Evolutionary conservation across 2,113 vertebrate genomes (phyloP), one percentile per base, ranked within the genome.

Genomic region (Pogonocichla stellata): DNA sequence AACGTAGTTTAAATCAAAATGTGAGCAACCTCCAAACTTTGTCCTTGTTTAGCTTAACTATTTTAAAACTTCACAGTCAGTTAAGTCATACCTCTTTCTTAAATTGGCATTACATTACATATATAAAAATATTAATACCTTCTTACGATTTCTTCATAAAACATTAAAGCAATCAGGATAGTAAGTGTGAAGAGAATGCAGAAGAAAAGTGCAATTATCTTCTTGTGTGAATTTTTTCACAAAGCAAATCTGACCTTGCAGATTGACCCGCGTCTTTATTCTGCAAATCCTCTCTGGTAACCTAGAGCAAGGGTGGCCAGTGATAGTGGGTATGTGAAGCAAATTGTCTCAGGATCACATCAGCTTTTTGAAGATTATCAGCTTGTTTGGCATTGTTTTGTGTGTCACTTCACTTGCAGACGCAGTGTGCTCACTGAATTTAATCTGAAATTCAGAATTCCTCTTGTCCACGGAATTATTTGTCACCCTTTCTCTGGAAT

Each of bases 61-160:
- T 64, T 89, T 71, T 56, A 62, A 86, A 89, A 65, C 26, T 53
- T 45, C 28, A 24, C 36, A 47, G 9, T 48, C 36, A 45, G 31
- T 86, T 62, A 79, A 90, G 29, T 64, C 34, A 34, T 58, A 22
- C 5, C 12, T 86, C 71, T 67, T 40, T 34, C 43, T 61, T 71
- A 54, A 86, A 79, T 22, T 15, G 2, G 8, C 10, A 12, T 58
- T 84, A 4, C 10, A 12, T 84, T 79, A 19, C 25, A 18, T 65
- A 48, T 8, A 26, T 40, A 77, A 66, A 48, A 85, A 79, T 79
- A 24, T 73, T 93, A 81, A 88, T 80, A 67, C 5, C 78, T 12
- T 92, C n/a, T 78, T 78, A n/a, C 6, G 57, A 19, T 81, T 84
- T 95, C 51, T 74, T 92, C 66, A 43, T 81, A 74, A 93, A 91